phyloP scores from a whole-genome alignment of 1,140 invertebrate genomes.

The Portunus trituberculatus region DNA sequence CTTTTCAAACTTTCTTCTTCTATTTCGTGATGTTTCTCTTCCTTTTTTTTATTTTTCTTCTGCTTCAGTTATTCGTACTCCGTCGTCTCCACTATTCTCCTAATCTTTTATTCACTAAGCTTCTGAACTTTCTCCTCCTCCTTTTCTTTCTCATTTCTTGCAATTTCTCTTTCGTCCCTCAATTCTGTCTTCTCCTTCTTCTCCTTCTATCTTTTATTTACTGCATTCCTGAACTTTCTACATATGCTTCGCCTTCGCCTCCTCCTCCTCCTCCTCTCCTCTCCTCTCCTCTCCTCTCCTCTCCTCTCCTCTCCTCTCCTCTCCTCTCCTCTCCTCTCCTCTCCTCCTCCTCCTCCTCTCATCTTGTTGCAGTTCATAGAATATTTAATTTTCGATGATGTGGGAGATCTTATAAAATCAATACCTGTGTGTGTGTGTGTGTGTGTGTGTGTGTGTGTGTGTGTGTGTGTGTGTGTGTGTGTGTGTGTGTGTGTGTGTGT shows the following conservation, averaged over 20 bases:
- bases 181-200: background rate
- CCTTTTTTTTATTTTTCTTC: too few relatives aligned
- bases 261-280: background rate
- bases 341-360: too few relatives aligned
- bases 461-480: background rate
- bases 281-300: background rate
- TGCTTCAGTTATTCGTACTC: too few relatives aligned
- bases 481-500: too few relatives aligned
- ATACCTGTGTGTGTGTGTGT: conserved; percentile 14
- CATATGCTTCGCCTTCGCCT: background rate
- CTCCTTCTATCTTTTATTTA: background rate
- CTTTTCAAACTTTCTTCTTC: too few relatives aligned
- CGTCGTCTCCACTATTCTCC: too few relatives aligned
- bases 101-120: too few relatives aligned
- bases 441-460: background rate
- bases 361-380: too few relatives aligned
- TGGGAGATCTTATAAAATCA: too few relatives aligned
- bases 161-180: background rate
- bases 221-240: background rate
- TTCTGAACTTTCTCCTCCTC: too few relatives aligned
- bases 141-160: background rate
- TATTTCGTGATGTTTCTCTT: too few relatives aligned
- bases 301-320: background rate
- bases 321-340: background rate
- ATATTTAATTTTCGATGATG: too few relatives aligned